A percentile compares a stretch with the other conserved stretches of the same genome.
Evolutionary conservation across 2,113 vertebrate genomes (phyloP).

Genomic region (Aramus guarauna): DNA sequence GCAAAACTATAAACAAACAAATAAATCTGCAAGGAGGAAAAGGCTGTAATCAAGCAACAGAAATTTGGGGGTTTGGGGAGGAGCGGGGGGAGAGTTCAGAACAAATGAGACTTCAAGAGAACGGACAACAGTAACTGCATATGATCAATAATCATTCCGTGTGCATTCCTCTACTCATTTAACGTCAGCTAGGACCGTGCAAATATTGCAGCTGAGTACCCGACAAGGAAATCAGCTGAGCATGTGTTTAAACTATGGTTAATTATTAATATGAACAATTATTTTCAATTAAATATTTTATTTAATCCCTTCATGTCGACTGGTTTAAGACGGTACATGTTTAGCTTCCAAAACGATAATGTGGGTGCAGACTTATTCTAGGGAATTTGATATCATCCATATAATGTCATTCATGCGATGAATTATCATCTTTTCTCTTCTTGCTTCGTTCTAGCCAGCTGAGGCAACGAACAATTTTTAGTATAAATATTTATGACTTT

Average conservation of each 20-base stretch:
- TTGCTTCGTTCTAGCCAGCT: neutral
- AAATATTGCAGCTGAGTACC: neutral
- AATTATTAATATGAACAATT: neutral
- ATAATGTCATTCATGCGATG: neutral
- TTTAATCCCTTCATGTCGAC: neutral
- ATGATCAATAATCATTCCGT: neutral
- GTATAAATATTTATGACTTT: neutral
- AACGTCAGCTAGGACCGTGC: neutral
- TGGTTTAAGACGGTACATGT: neutral
- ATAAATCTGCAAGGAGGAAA: neutral
- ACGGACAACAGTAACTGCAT: neutral
- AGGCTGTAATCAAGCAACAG: neutral
- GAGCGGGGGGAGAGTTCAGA: neutral
- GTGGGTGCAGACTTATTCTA: neutral
- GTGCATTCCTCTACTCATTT: neutral
- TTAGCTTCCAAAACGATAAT: neutral
- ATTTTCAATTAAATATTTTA: neutral
- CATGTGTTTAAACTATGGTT: neutral
- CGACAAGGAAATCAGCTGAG: neutral
- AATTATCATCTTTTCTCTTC: neutral
- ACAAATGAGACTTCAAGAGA: neutral
- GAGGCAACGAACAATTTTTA: conserved; percentile 18
- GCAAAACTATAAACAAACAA: neutral
- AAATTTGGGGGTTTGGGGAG: neutral
- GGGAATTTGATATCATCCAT: neutral